Evolutionary conservation across 1,140 invertebrate species (phyloP).

Genomic region (Chionoecetes opilio): DNA sequence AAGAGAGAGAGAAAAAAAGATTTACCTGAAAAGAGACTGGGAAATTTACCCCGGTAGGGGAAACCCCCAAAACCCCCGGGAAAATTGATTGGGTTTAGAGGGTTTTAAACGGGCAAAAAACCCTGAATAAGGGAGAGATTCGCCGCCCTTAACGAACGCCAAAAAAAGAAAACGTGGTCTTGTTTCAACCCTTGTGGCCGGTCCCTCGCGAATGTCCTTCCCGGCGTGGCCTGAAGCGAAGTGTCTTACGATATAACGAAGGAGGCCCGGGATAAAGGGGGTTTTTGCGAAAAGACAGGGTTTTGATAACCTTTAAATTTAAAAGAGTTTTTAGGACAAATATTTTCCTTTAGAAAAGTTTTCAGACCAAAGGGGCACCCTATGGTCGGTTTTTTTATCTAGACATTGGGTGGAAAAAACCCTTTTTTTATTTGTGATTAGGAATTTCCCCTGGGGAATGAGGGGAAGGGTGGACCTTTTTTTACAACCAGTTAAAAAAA

Average conservation of each 20-base stretch:
- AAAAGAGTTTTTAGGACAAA: too few relatives aligned
- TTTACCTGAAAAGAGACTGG: not conserved
- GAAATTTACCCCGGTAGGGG: conserved; percentile 2
- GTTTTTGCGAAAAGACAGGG: too few relatives aligned
- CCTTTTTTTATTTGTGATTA: conserved; percentile 19
- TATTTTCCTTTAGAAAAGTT: too few relatives aligned
- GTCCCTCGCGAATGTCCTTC: not conserved
- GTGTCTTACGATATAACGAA: not conserved
- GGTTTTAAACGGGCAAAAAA: conserved; percentile 2
- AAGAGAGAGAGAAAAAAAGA: conserved; percentile 5
- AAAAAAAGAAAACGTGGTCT: conserved; percentile 17
- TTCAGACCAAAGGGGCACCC: not conserved
- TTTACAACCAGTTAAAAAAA: conserved; percentile 54
- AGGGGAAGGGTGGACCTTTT: conserved; percentile 52
- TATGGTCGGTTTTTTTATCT: not conserved
- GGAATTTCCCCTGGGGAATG: conserved; percentile 55
- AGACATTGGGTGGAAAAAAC: not conserved
- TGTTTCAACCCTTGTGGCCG: conserved; percentile 1
- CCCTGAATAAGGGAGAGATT: not conserved
- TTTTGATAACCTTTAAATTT: too few relatives aligned
- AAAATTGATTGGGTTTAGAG: not conserved
- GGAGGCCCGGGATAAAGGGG: not conserved
- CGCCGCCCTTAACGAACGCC: not conserved
- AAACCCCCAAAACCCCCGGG: not conserved
- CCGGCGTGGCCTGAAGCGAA: not conserved